Evolutionary conservation across 2,113 vertebrate species (phyloP), one percentile per base, ranked within the genome.

Genomic region (Bagarius yarrelli): DNA sequence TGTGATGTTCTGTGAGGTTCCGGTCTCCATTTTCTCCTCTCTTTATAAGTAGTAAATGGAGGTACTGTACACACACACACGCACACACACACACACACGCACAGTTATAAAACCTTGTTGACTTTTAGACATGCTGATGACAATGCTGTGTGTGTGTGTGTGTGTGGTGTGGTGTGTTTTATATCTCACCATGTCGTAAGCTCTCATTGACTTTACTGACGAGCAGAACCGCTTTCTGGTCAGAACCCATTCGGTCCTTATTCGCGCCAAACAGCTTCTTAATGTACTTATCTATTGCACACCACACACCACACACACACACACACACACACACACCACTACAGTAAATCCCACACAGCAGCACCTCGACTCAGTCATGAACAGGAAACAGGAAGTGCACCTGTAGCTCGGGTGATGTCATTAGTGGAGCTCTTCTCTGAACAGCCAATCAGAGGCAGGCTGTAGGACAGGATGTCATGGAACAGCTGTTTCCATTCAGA

Each of bases 191-290:
- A 66, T 99, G 98, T 44, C 91, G 88, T 83, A 92, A 94, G 92
- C 96, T 96, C 86, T 99, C 97, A 12, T 99, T 99, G 44, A 99
- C 88, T 0, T 98, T 97, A 92, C 97, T 98, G 84, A 97, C 95
- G 47, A 99, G 95, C 64, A 99, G 94, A 80, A 99, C 96, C 18
- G 97, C 95, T 93, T 98, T 99, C 90, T 98, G 97, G 89, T 99
- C 98, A 59, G 95, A 91, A 27, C 95, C 95, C 96, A 99, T 96
- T 30, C 96, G 93, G 88, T 96, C 97, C 88, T 92, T 93, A 86
- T 97, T 99, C 27, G 95, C 76, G 36, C 97, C 97, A 57, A 99
- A 97, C 79, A 99, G 94, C 87, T 96, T 96, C 89, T 96, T 95
- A 85, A 99, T 91, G 3, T 99, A 99, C 83, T 94, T 96, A 88